These are phyloP conservation scores for Hetaerina americana DNA, from an alignment of 1,140 invertebrate genomes.

Conservation along the genomic window DNA sequence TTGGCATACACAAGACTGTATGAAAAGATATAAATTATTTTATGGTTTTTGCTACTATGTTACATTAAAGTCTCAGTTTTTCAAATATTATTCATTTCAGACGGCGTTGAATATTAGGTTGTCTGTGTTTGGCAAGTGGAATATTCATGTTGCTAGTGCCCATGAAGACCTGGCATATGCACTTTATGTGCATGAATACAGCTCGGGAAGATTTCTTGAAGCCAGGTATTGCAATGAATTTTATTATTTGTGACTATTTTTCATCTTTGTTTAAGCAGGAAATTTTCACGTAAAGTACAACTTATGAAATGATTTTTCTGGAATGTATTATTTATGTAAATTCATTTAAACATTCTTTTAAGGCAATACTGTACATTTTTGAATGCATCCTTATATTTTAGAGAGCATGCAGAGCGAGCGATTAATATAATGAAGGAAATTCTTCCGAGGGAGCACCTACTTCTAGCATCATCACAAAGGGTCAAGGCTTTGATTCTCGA, in stretches of 20 bases:
- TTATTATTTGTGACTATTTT: constrained; percentile 3
- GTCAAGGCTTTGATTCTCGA: constrained; percentile 85
- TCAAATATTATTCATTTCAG: constrained; percentile 34
- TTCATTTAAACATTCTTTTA: too few relatives aligned
- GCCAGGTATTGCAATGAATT: constrained; percentile 54
- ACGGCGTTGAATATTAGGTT: constrained; percentile 60
- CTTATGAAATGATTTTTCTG: background rate
- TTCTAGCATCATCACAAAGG: constrained; percentile 75
- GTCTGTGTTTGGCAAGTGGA: constrained; percentile 65
- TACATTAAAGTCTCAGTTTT: too few relatives aligned
- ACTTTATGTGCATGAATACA: constrained; percentile 83
- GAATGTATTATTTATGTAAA: too few relatives aligned
- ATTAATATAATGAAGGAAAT: constrained; percentile 66
- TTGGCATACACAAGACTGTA: too few relatives aligned
- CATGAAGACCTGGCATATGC: constrained; percentile 87
- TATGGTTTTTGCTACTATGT: too few relatives aligned
- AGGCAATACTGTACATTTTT: too few relatives aligned
- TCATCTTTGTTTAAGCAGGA: background rate
- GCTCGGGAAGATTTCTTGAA: constrained; percentile 65
- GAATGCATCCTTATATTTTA: too few relatives aligned
- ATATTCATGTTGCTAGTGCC: constrained; percentile 72
- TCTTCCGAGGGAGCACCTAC: constrained; percentile 64
- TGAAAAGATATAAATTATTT: too few relatives aligned
- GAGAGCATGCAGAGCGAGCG: constrained; percentile 66
- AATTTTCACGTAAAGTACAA: background rate